Evolutionary conservation across 23 tunicate species (phyloP), one percentile per base, ranked within the genome.

Genomic region (Pegea sp.): DNA sequence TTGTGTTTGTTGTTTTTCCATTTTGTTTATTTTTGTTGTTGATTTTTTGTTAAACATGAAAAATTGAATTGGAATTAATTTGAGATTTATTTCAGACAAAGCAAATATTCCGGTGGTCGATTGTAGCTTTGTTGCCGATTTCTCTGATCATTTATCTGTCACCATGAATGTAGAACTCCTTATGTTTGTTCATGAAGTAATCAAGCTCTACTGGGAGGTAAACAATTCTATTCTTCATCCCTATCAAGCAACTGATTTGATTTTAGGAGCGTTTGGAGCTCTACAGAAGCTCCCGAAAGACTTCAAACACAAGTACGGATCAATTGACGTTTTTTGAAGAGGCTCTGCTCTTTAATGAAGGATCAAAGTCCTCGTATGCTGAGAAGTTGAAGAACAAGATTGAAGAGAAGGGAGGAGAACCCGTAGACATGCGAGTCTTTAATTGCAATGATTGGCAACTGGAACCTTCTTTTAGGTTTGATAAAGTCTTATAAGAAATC

Each of bases 371-470:
- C 13, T 16, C 16, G 46, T 38, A 38, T 16, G 46, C 13, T 16
- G 46, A 16, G 46, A 38, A 38, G 16, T 8, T 16, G 16, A 38
- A 16, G 13, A 38, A 11, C 13, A 16, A 38, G 46, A 16, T 8
- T 8, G 46, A 38, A 11, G 46, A 11, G 46, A 16, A 38, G 46
- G 16, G 52, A 2, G 70, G 66, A 22, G 90, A 71, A 56, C 70
- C 81, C 18, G 59, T 65, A 1, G 98, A 89, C 48, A 26, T 67
- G n/a, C 74, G 98, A 30, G 67, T 53, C 23, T 89, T 76, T 58
- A 57, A 57, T n/a, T 89, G 98, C 75, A 77, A 77, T 48, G 74
- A 70, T 30, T 89, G 98, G 98, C 90, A 77, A 46, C 91, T 89
- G 28, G 98, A 77, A 32, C 98, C 98, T 4, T 68, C 84, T 6